These are phyloP conservation scores for Pomacea canaliculata DNA, from an alignment of 2,888 invertebrate genomes.

Conservation along the genomic window DNA sequence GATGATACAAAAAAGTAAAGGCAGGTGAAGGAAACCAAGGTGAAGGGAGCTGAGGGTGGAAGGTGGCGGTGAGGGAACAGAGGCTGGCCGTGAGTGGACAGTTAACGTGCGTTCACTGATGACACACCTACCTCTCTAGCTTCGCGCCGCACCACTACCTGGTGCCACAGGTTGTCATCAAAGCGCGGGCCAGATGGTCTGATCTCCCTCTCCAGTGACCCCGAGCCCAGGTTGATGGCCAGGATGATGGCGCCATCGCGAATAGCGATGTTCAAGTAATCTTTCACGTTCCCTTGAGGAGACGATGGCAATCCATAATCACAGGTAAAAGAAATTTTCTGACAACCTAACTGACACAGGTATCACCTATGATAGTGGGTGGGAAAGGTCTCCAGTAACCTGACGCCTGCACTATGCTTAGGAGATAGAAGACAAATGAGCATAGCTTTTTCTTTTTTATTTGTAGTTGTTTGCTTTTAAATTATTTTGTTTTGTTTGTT, in stretches of 20 bases:
- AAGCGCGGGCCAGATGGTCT: conserved; percentile 81
- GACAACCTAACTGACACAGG: not conserved
- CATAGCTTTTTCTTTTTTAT: no score
- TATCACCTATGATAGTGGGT: not conserved
- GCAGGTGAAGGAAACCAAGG: not conserved
- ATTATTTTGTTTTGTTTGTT: not conserved
- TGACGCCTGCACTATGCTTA: not conserved
- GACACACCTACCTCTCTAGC: conserved; percentile 83
- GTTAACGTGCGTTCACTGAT: conserved; percentile 3
- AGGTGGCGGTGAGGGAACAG: not conserved
- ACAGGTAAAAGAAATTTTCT: not conserved
- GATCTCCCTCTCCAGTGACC: conserved; percentile 71
- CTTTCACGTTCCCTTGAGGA: conserved; percentile 78
- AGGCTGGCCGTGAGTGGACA: not conserved
- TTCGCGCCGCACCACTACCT: conserved; percentile 87
- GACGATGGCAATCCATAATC: not conserved
- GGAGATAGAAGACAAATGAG: not conserved
- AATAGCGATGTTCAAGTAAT: conserved; percentile 89
- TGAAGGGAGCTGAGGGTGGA: not conserved
- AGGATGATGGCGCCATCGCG: conserved; percentile 89
- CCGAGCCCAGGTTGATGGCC: conserved; percentile 85
- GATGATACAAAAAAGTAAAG: not conserved
- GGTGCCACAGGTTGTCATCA: conserved; percentile 97
- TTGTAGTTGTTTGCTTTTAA: no score
- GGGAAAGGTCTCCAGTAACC: not conserved